Evolutionary conservation across 2,888 invertebrate genomes (phyloP).

Genomic region (Psylliodes chrysocephalus): DNA sequence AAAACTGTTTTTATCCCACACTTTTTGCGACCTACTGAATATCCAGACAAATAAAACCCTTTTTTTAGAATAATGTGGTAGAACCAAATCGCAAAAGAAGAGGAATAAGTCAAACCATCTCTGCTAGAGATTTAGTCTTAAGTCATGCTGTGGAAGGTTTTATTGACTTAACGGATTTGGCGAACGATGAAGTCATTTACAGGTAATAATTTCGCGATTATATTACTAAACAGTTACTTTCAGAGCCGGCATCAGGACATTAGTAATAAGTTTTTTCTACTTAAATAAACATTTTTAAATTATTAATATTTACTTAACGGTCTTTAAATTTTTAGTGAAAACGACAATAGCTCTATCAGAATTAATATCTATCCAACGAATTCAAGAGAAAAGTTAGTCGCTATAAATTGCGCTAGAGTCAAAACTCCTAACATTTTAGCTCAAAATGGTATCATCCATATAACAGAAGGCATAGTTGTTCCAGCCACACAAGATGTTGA

Average conservation of each 20-base stretch:
- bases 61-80: constrained; percentile 65
- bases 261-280: too few species aligned
- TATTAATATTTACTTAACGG: not conserved
- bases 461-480: constrained; percentile 70
- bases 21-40: too few species aligned
- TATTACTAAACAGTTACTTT: not conserved
- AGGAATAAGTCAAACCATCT: constrained; percentile 57
- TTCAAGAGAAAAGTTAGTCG: constrained; percentile 65
- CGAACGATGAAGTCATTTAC: constrained; percentile 68
- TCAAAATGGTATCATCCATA: constrained; percentile 74
- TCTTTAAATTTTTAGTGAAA: constrained; percentile 54
- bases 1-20: too few species aligned
- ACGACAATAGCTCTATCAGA: constrained; percentile 67
- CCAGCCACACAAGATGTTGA: constrained; percentile 68
- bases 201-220: constrained; percentile 53
- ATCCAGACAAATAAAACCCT: too few species aligned
- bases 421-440: constrained; percentile 71
- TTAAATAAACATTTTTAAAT: constrained; percentile 6
- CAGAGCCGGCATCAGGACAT: not conserved
- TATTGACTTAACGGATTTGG: constrained; percentile 68
- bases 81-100: constrained; percentile 48
- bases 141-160: constrained; percentile 71
- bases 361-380: constrained; percentile 69
- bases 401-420: constrained; percentile 76
- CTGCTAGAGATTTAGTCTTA: constrained; percentile 66